These are phyloP conservation scores for Uropsilus gracilis DNA, from an alignment of 2,113 vertebrate species.

Conservation along the genomic window DNA sequence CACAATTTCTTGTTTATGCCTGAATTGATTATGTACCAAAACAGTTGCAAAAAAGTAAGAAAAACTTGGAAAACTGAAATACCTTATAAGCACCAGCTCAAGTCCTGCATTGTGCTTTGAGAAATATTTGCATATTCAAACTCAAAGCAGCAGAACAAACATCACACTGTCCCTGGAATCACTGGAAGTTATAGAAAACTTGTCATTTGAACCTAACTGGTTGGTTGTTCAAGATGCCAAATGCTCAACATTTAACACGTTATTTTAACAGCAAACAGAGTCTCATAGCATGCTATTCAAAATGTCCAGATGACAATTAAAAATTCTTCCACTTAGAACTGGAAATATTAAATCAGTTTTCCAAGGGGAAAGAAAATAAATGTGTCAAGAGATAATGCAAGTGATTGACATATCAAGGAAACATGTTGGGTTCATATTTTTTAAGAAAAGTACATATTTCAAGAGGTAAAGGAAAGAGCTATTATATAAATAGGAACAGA, in stretches of 20 bases:
- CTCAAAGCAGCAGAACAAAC: not conserved
- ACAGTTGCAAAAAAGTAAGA: not conserved
- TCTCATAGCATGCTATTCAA: not conserved
- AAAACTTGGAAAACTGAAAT: not conserved
- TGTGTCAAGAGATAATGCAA: not conserved
- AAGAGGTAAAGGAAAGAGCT: not conserved
- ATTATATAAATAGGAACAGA: not conserved
- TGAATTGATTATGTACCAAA: not conserved
- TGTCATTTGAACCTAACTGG: not conserved
- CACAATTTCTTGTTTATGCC: not conserved
- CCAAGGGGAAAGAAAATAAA: not conserved
- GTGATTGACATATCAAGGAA: not conserved
- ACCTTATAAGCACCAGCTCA: not conserved
- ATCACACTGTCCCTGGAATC: not conserved
- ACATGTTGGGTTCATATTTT: not conserved
- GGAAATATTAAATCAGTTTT: not conserved
- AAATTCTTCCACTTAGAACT: not conserved
- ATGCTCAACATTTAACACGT: not conserved
- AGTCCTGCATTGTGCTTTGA: not conserved
- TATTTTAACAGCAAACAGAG: not conserved
- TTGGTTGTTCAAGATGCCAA: not conserved
- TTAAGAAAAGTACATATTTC: not conserved
- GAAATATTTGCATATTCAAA: not conserved
- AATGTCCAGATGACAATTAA: not conserved
- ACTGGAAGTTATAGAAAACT: not conserved